Evolutionary conservation across 2,888 invertebrate species (phyloP).

Genomic region (Malthinus flaveolus): DNA sequence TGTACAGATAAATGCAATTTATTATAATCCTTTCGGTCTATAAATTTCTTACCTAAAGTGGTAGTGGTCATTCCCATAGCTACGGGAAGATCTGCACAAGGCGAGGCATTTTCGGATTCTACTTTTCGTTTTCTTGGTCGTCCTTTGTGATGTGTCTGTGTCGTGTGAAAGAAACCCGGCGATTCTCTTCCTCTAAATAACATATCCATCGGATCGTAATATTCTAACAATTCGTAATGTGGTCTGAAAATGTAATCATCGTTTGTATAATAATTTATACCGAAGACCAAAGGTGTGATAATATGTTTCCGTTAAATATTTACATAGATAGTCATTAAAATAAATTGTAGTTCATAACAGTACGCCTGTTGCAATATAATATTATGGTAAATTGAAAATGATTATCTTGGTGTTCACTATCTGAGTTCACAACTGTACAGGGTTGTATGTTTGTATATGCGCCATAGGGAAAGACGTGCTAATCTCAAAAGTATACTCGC

Average conservation of each 20-base stretch:
- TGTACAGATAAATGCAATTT: slow-evolving; percentile 6
- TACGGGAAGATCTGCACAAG: slow-evolving; percentile 66
- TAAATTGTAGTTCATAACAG: no score
- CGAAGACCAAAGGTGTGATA: no score
- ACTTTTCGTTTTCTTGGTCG: slow-evolving; percentile 79
- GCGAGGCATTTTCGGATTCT: slow-evolving; percentile 56
- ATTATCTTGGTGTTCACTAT: no score
- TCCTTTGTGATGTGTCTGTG: slow-evolving; percentile 70
- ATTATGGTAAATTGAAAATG: no score
- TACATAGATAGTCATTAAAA: no score
- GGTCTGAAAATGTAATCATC: slow-evolving; percentile 53
- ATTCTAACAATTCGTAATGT: slow-evolving; percentile 70
- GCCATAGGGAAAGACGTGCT: no score
- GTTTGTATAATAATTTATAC: neutral
- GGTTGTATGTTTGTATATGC: no score
- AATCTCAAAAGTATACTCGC: no score
- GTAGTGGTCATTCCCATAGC: slow-evolving; percentile 72
- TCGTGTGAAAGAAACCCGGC: slow-evolving; percentile 65
- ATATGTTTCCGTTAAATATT: no score
- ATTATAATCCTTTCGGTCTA: neutral
- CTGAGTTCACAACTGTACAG: no score
- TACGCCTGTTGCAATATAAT: no score
- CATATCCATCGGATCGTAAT: slow-evolving; percentile 64
- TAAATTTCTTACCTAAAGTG: slow-evolving; percentile 63
- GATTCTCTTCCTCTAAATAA: slow-evolving; percentile 65